Percentiles rank a stretch among this genome's conserved stretches.
These are phyloP conservation scores for Pectinophora gossypiella DNA, from an alignment of 1,140 invertebrate genomes.

Conservation along the genomic window DNA sequence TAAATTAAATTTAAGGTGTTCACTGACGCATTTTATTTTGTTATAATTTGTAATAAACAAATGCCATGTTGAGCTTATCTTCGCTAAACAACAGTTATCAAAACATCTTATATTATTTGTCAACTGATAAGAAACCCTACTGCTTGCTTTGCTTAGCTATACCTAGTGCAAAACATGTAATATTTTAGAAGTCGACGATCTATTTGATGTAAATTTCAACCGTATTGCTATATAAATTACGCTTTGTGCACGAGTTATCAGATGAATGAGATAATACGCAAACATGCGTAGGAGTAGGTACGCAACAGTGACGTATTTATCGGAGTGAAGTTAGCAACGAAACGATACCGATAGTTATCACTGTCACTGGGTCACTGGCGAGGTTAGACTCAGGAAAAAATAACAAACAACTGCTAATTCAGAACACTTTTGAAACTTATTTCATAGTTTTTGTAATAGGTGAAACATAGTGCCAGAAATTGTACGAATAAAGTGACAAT, in stretches of 20 bases:
- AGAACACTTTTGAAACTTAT: no score
- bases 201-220: no score
- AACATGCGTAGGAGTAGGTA: neutral
- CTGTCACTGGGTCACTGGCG: slow-evolving; percentile 44
- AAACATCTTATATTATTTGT: slow-evolving; percentile 3
- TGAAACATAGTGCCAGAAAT: no score
- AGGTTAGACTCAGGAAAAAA: slow-evolving; percentile 39
- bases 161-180: no score
- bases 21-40: no score
- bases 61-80: neutral
- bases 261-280: neutral
- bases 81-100: slow-evolving; percentile 13
- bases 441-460: no score
- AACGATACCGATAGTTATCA: slow-evolving; percentile 16
- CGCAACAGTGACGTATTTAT: neutral
- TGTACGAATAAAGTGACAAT: neutral
- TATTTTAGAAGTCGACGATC: no score
- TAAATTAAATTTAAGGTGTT: no score
- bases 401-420: slow-evolving; percentile 20
- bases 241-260: no score
- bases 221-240: no score
- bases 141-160: no score
- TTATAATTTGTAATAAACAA: neutral
- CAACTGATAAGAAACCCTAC: no score
- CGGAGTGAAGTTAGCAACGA: slow-evolving; percentile 36